These are phyloP conservation scores for Sinelater perroti DNA, from an alignment of 2,888 invertebrate genomes.

Conservation along the genomic window DNA sequence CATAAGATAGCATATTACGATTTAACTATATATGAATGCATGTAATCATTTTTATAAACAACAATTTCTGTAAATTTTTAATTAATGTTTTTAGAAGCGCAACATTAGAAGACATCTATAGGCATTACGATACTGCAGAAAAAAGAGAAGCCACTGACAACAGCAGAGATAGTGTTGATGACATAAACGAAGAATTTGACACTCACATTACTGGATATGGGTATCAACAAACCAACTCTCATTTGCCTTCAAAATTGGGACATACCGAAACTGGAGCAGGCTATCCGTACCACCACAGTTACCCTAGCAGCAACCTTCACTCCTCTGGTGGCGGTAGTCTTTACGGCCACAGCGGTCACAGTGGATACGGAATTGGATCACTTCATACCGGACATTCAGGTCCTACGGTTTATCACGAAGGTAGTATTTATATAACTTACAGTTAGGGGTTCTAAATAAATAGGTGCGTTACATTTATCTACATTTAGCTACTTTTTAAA, in stretches of 20 bases:
- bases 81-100: slow-evolving; percentile 67
- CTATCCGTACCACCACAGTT: slow-evolving; percentile 38
- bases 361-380: slow-evolving; percentile 10
- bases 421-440: slow-evolving; percentile 1
- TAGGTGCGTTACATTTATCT: background rate
- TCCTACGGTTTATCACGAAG: slow-evolving; percentile 3
- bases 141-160: slow-evolving; percentile 34
- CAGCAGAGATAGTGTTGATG: slow-evolving; percentile 53
- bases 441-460: background rate
- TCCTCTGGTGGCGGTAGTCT: slow-evolving; percentile 18
- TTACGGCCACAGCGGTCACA: slow-evolving; percentile 9
- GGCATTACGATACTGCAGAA: slow-evolving; percentile 64
- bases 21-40: no score
- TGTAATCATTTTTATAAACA: background rate
- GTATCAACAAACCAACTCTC: slow-evolving; percentile 46
- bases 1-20: no score
- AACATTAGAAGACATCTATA: slow-evolving; percentile 74
- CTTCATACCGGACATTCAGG: slow-evolving; percentile 2
- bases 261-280: slow-evolving; percentile 43
- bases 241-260: slow-evolving; percentile 45
- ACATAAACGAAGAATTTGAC: slow-evolving; percentile 66
- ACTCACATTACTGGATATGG: slow-evolving; percentile 68
- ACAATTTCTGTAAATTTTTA: background rate
- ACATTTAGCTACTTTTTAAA: no score
- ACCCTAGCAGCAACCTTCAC: slow-evolving; percentile 35